phyloP scores from a whole-genome alignment of 2,113 vertebrate species.

The Centropus bengalensis region DNA sequence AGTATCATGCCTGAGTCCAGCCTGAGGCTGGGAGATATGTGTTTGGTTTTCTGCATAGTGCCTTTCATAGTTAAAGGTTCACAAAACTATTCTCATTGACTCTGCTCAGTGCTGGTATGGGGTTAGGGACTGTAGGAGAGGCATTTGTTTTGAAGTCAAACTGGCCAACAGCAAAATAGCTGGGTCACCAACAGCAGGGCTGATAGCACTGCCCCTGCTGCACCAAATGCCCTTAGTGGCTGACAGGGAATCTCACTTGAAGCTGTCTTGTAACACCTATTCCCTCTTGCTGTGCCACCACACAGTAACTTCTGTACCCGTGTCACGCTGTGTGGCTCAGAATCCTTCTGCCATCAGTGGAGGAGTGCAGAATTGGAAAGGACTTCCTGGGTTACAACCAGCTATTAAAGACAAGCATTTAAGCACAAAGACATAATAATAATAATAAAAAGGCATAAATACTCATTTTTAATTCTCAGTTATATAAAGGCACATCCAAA shows the following conservation, averaged over 20 bases:
- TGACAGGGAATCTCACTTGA: background rate
- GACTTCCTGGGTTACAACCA: background rate
- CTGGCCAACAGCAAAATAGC: background rate
- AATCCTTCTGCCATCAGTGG: background rate
- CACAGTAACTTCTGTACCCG: background rate
- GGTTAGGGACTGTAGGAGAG: background rate
- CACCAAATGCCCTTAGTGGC: background rate
- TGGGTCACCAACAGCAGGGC: background rate
- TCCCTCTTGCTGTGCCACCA: background rate
- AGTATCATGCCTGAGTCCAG: slow-evolving; percentile 9
- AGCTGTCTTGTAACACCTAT: background rate
- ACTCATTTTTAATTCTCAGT: background rate
- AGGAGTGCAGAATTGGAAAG: background rate
- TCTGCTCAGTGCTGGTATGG: background rate
- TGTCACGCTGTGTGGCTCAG: background rate
- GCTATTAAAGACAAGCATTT: background rate
- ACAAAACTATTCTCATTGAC: background rate
- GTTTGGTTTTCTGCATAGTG: background rate
- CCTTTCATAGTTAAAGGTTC: background rate
- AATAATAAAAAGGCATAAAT: slow-evolving; percentile 26
- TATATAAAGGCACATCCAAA: slow-evolving; percentile 50
- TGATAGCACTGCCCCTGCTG: background rate
- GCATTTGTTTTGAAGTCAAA: background rate
- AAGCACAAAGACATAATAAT: background rate
- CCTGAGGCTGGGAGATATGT: background rate